Conservation (phyloP, 2,113 vertebrate genomes). For the Tetraodon nigroviridis region DNA sequence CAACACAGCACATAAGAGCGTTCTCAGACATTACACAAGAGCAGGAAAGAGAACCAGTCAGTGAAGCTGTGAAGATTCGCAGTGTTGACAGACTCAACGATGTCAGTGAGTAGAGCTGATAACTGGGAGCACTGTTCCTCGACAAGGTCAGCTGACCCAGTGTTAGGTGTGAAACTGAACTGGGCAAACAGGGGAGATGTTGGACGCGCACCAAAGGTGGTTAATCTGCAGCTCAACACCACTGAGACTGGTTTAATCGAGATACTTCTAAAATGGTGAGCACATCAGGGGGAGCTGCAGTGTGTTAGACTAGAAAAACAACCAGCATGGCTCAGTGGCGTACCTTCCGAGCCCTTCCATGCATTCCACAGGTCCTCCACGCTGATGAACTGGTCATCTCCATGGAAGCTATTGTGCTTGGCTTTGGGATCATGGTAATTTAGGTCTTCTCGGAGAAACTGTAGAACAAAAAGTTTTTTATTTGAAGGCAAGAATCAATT, state of each 20-base stretch:
- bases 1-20: slow-evolving; percentile 16
- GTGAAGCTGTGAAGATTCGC: slow-evolving; percentile 23
- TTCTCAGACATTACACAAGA: slow-evolving; percentile 14
- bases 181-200: slow-evolving; percentile 5
- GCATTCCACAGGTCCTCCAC: slow-evolving; percentile 96
- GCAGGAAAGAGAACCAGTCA: slow-evolving; percentile 11
- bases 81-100: slow-evolving; percentile 58
- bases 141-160: slow-evolving; percentile 27
- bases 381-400: slow-evolving; percentile 96
- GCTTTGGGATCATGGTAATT: slow-evolving; percentile 96
- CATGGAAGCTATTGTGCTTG: slow-evolving; percentile 96
- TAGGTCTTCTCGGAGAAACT: slow-evolving; percentile 96
- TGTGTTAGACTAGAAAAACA: background rate
- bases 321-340: slow-evolving; percentile 1
- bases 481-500: background rate
- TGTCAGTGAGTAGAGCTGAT: slow-evolving; percentile 28
- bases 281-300: background rate
- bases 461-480: slow-evolving; percentile 34
- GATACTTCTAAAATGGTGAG: too few species aligned
- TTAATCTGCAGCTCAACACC: background rate
- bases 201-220: background rate
- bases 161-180: slow-evolving; percentile 8
- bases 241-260: too few species aligned
- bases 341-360: slow-evolving; percentile 95
- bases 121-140: slow-evolving; percentile 35